Evolutionary conservation across 1,140 invertebrate genomes (phyloP).

Genomic region (Gyrodactylus salaris): DNA sequence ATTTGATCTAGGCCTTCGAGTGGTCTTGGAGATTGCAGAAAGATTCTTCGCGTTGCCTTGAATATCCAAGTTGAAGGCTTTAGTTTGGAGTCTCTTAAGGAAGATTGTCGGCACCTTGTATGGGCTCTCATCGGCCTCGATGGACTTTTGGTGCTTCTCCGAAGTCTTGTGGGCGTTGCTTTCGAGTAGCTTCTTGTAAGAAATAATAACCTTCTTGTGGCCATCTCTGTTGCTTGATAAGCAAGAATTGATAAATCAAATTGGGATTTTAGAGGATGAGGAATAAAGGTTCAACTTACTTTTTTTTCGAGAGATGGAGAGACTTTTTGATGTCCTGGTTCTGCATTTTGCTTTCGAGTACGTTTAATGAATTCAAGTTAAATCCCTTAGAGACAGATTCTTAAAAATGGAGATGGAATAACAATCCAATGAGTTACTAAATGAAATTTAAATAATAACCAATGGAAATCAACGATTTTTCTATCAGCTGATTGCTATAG

Average conservation of each 20-base stretch:
- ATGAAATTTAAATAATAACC: neutral
- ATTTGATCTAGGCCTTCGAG: neutral
- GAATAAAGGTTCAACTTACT: no score
- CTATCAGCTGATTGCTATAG: neutral
- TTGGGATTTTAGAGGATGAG: neutral
- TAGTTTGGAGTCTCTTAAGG: neutral
- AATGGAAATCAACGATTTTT: neutral
- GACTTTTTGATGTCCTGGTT: neutral
- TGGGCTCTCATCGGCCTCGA: neutral
- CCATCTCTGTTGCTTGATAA: neutral
- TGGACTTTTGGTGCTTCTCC: neutral
- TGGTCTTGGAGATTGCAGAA: neutral
- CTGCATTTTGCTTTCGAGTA: neutral
- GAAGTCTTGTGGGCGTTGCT: neutral
- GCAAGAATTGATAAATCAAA: no score
- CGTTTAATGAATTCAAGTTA: neutral
- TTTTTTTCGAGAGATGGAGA: neutral
- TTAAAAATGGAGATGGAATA: neutral
- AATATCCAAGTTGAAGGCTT: neutral
- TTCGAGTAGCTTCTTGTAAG: neutral
- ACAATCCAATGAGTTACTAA: neutral
- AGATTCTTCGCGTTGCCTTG: neutral
- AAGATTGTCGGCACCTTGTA: neutral
- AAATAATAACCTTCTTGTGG: neutral
- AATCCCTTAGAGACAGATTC: neutral